Base-by-base conservation (phyloP, 2,888 invertebrate genomes). In the Serrognathus titanus region DNA sequence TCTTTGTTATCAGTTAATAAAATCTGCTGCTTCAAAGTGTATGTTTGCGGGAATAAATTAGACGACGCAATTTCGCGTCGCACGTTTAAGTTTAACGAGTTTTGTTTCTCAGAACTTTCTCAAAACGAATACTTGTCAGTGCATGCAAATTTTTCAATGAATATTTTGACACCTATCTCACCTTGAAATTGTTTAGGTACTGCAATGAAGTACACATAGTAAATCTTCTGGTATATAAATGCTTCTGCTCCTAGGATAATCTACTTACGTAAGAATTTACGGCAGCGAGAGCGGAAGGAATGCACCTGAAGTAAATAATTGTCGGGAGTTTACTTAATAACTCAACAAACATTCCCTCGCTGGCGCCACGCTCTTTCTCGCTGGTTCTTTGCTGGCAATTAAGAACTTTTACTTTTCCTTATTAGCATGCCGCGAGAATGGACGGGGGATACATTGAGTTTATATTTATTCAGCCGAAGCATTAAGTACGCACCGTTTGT, bases 331-430 rank as follows among this genome's bases (percentile, higher is more conserved):
- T 55, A 12, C 37, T 47, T 31, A 45, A 55, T 52, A 51, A 43
- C 51, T 49, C 41, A n/a, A 48, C 54, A 58, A 58, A 58, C 54
- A 55, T 53, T 51, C 50, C 20, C 47, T 36, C 45, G 31, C 43
- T 41, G 58, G 58, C 58, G 58, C 58, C 58, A 55, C 58, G 11
- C 12, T 55, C 50, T 55, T 55, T 45, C 46, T 49, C 49, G 36
- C 49, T 11, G 40, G 45, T 54, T 12, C 48, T 13, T 53, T 43
- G 13, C 38, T 10, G 35, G 53, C 49, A 55, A 55, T 55, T 55
- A 55, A 50, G 49, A 50, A 50, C 55, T 49, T 49, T 55, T 55
- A 53, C 53, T 53, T 53, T 53, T 47, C 43, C 50, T 50, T 55
- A 55, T 55, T 55, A 55, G 45, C 50, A 45, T 55, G 37, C 43